Evolutionary conservation across 2,113 vertebrate species (phyloP), one percentile per base, ranked within the genome.

Genomic region (Aleadryas rufinucha): DNA sequence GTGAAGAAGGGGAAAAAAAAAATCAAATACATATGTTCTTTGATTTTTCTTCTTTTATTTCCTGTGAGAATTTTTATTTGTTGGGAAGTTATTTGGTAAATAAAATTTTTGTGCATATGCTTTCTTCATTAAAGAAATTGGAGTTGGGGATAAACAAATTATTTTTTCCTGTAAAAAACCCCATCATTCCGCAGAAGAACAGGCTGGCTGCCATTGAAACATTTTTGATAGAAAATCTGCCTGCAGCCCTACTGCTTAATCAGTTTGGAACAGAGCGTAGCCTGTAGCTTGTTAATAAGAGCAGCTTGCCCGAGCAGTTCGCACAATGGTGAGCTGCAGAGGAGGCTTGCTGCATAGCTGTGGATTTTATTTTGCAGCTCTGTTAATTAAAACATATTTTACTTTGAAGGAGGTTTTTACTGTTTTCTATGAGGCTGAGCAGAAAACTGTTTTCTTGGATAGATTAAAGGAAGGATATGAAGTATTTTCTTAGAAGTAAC

Each of bases 321-420:
- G 47, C 93, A 74, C 90, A 81, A 56, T 17, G 87, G 56, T 65
- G 93, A 90, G 90, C 92, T 57, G 19, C 93, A 84, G 77, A 90
- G 83, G 75, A 96, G 97, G 82, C 53, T 84, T 41, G 56, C 23
- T 77, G 87, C 94, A 79, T 60, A 94, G 91, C 56, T 76, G 83
- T 45, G 91, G 87, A 87, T 93, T 96, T 96, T 77, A 95, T 81
- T 97, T 95, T 95, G 93, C 88, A 74, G 95, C 90, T 93, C 91
- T 93, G 80, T 87, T 95, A 95, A 97, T 96, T 96, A 95, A 96
- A 96, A 92, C 68, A 90, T 93, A 90, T 95, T 94, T 94, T n/a
- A 83, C 89, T 95, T 94, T 94, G 93, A 96, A 94, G 89, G 63
- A 83, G 37, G 50, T 54, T 92, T 97, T 95, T 89, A 88, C 90